phyloP scores from a whole-genome alignment of 2,113 vertebrate species.

The Datnioides undecimradiatus region DNA sequence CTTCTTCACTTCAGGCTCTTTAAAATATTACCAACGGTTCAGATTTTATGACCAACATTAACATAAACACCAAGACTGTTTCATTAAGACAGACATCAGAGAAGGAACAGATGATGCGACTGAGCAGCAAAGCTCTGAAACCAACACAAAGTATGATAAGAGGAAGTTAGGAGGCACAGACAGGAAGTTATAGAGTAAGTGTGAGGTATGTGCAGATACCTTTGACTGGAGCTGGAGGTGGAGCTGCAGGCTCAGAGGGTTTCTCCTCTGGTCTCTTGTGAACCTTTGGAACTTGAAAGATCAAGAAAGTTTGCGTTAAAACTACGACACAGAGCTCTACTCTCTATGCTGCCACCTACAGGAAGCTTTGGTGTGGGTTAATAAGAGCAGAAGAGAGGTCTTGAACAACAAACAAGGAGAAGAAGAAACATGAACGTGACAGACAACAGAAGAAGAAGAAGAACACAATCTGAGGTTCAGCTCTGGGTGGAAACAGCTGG shows the following conservation, averaged over 20 bases:
- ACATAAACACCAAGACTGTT: slow-evolving; percentile 8
- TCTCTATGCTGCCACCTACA: slow-evolving; percentile 7
- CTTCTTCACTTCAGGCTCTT: slow-evolving; percentile 81
- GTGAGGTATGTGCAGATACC: slow-evolving; percentile 66
- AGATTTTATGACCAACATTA: slow-evolving; percentile 24
- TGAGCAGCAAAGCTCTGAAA: background rate
- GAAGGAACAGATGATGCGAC: background rate
- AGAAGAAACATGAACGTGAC: background rate
- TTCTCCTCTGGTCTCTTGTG: slow-evolving; percentile 55
- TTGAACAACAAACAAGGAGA: background rate
- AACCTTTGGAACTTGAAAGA: slow-evolving; percentile 77
- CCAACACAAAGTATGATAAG: background rate
- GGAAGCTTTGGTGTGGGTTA: slow-evolving; percentile 26
- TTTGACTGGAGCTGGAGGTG: slow-evolving; percentile 37
- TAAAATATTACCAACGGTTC: slow-evolving; percentile 68
- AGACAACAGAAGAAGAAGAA: background rate
- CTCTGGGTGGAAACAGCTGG: slow-evolving; percentile 15
- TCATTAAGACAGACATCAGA: slow-evolving; percentile 1
- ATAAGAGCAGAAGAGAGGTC: background rate
- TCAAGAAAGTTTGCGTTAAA: slow-evolving; percentile 68
- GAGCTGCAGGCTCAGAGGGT: slow-evolving; percentile 40
- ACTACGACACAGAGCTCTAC: background rate
- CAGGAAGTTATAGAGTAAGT: background rate
- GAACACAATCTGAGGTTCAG: background rate
- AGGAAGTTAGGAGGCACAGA: background rate